A percentile compares a stretch with the other conserved stretches of the same genome.
Evolutionary conservation across 2,888 invertebrate species (phyloP).

Genomic region (Meliscaeva auricollis): DNA sequence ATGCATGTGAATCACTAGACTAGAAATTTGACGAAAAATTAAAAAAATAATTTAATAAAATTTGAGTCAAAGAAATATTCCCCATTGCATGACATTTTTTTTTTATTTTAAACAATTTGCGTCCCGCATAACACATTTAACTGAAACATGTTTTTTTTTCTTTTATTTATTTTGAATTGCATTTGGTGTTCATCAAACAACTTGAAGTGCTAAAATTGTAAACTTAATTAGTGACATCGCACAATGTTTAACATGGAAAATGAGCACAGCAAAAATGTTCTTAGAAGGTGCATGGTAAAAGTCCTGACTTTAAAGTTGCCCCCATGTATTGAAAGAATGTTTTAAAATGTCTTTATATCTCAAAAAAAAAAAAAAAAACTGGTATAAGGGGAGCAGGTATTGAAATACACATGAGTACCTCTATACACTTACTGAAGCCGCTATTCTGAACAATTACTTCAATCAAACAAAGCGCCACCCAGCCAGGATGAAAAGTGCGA

Average conservation of each 20-base stretch:
- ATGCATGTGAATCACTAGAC: conserved; percentile 1
- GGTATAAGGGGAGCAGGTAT: background rate
- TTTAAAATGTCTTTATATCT: background rate
- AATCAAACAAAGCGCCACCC: conserved; percentile 37
- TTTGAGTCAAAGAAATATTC: background rate
- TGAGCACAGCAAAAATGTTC: background rate
- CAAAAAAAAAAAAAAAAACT: background rate
- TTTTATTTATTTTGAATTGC: background rate
- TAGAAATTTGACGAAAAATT: background rate
- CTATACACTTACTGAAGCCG: background rate
- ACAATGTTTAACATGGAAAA: background rate
- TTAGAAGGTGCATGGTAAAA: background rate
- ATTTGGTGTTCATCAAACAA: conserved; percentile 4
- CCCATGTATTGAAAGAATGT: background rate
- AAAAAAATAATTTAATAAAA: background rate
- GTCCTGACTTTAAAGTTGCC: background rate
- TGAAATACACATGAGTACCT: conserved; percentile 2
- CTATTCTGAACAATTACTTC: conserved; percentile 31
- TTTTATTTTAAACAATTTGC: background rate
- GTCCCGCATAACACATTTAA: conserved; percentile 10
- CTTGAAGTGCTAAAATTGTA: conserved; percentile 17
- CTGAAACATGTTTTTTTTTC: background rate
- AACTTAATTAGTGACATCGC: conserved; percentile 27
- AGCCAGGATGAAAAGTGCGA: conserved; percentile 57
- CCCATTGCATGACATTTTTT: background rate